These are phyloP conservation scores for Ganaspis brasiliensis DNA, from an alignment of 2,888 invertebrate species.

Conservation along the genomic window DNA sequence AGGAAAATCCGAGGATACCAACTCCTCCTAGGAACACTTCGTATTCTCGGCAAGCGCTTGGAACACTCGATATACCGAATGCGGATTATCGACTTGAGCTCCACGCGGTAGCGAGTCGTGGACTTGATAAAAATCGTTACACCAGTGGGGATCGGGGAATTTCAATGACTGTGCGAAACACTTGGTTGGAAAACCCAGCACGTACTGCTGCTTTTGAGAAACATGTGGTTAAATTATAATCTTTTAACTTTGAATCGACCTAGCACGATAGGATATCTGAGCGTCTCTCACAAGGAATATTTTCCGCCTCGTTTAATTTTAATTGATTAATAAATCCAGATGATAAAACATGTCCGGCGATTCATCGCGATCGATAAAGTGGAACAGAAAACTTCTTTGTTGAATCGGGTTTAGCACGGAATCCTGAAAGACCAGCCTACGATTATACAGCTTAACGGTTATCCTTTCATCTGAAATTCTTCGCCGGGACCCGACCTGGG, in stretches of 20 bases:
- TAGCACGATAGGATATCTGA: too few relatives aligned
- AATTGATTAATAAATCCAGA: not conserved
- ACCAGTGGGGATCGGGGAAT: conserved; percentile 54
- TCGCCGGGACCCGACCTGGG: conserved; percentile 35
- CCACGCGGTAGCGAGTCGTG: conserved; percentile 51
- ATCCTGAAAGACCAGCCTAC: conserved; percentile 15
- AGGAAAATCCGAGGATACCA: conserved; percentile 26
- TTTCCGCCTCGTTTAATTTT: not conserved
- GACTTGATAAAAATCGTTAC: conserved; percentile 58
- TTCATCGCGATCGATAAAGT: not conserved
- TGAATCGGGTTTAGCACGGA: conserved; percentile 17
- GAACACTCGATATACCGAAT: conserved; percentile 52
- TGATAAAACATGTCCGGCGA: not conserved
- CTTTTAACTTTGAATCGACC: conserved; percentile 52
- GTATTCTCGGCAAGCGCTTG: conserved; percentile 53
- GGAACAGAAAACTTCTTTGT: conserved; percentile 5
- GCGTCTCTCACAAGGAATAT: too few relatives aligned
- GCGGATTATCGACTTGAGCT: conserved; percentile 49
- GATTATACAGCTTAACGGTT: conserved; percentile 38
- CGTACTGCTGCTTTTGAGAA: conserved; percentile 58
- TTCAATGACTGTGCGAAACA: conserved; percentile 56
- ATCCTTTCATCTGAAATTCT: conserved; percentile 43
- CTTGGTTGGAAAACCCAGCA: conserved; percentile 51
- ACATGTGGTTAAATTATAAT: conserved; percentile 56
- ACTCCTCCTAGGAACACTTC: conserved; percentile 43